Evolutionary conservation across 2,888 invertebrate genomes (phyloP), one percentile per base, ranked within the genome.

Genomic region (Cartodere bifasciata): DNA sequence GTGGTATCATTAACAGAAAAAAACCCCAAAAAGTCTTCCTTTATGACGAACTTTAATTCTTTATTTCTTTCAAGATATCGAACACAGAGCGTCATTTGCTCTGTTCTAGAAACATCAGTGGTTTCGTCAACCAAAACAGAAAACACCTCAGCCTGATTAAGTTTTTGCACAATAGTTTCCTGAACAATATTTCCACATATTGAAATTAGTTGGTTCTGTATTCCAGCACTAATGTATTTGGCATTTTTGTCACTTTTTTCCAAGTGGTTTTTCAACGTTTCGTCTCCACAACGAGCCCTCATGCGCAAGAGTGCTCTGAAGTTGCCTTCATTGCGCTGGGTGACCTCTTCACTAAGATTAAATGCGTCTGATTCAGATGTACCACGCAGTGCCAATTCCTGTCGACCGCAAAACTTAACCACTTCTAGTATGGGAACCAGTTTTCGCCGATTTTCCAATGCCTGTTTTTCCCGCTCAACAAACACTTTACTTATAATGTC

Each of bases 321-420:
- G 34, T 47, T 48, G 17, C 50, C 48, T 25, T 47, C 44, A 33
- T 46, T 44, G n/a, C n/a, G n/a, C n/a, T n/a, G n/a, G n/a, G n/a
- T n/a, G n/a, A n/a, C n/a, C n/a, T n/a, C n/a, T n/a, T n/a, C n/a
- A n/a, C n/a, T n/a, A n/a, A n/a, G n/a, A n/a, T n/a, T n/a, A n/a
- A n/a, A n/a, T n/a, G n/a, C n/a, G n/a, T n/a, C n/a, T n/a, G n/a
- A n/a, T n/a, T n/a, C n/a, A n/a, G n/a, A n/a, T n/a, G n/a, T n/a
- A n/a, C n/a, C n/a, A n/a, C n/a, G n/a, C n/a, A n/a, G n/a, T n/a
- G n/a, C n/a, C n/a, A n/a, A n/a, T n/a, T n/a, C n/a, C n/a, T n/a
- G n/a, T n/a, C n/a, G n/a, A n/a, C n/a, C n/a, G n/a, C n/a, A n/a
- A n/a, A n/a, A n/a, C n/a, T n/a, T n/a, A n/a, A n/a, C n/a, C n/a